Conservation (phyloP, 2,888 invertebrate genomes). For the Rhyacophila evoluta region DNA sequence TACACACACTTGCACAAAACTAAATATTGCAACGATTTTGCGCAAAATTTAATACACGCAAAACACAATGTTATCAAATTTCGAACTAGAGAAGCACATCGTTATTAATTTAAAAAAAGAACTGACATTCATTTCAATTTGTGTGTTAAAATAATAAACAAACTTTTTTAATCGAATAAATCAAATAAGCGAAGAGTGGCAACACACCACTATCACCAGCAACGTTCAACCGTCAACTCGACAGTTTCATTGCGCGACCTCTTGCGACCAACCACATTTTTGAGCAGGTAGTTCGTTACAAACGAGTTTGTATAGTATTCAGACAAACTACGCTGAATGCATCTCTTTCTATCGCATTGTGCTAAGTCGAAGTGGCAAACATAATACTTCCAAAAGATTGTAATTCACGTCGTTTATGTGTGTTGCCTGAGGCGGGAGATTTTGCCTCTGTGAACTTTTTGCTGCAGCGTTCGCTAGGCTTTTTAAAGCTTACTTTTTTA, state of each 20-base stretch:
- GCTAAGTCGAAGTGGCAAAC: background rate
- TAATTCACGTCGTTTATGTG: background rate
- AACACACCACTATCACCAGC: background rate
- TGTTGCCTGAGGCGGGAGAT: slow-evolving; percentile 41
- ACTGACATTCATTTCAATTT: too few relatives aligned
- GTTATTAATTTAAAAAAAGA: too few relatives aligned
- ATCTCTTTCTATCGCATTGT: slow-evolving; percentile 29
- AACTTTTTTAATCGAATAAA: background rate
- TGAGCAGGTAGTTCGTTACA: slow-evolving; percentile 43
- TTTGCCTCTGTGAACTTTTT: slow-evolving; percentile 35
- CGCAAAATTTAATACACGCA: background rate
- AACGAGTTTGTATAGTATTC: slow-evolving; percentile 29
- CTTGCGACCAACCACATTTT: slow-evolving; percentile 33
- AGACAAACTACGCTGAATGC: slow-evolving; percentile 26
- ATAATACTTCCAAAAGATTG: background rate
- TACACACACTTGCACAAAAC: background rate
- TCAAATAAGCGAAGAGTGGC: background rate
- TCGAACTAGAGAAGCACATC: too few relatives aligned
- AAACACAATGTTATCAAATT: background rate
- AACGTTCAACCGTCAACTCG: background rate
- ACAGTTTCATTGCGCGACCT: background rate
- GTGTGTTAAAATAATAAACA: too few relatives aligned
- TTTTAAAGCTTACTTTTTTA: slow-evolving; percentile 10
- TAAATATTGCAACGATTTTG: background rate
- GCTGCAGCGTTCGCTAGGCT: background rate